These are phyloP conservation scores for Mustelus asterias DNA, from an alignment of 2,113 vertebrate genomes.

Conservation along the genomic window DNA sequence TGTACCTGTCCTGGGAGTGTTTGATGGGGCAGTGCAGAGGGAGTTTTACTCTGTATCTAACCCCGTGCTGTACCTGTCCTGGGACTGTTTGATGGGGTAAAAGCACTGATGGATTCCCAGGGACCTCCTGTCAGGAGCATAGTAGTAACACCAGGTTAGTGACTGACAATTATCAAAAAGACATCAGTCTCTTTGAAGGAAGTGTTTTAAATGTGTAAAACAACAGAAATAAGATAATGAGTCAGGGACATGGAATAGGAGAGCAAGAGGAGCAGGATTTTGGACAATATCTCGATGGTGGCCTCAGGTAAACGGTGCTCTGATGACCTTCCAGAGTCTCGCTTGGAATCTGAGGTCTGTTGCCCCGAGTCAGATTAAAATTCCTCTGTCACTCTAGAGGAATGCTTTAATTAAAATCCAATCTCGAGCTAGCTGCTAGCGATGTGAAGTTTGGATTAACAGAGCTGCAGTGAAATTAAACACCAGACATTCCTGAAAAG, in stretches of 20 bases:
- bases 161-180: neutral
- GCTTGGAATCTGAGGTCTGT: neutral
- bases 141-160: neutral
- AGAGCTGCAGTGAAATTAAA: neutral
- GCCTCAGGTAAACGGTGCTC: neutral
- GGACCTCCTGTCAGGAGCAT: too few species aligned
- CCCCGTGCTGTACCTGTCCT: neutral
- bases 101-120: neutral
- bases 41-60: neutral
- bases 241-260: neutral
- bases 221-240: neutral
- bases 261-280: neutral
- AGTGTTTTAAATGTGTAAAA: neutral
- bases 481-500: neutral
- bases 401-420: constrained; percentile 19
- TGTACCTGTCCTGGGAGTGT: neutral
- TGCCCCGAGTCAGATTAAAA: neutral
- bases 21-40: neutral
- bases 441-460: neutral
- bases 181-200: neutral
- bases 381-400: neutral
- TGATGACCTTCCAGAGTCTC: too few species aligned
- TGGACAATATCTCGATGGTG: neutral
- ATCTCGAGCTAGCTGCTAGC: neutral
- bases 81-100: neutral